Percentiles rank a stretch among this genome's conserved stretches.
phyloP scores from a whole-genome alignment of 2,113 vertebrate species.

The Syngnathus scovelli region DNA sequence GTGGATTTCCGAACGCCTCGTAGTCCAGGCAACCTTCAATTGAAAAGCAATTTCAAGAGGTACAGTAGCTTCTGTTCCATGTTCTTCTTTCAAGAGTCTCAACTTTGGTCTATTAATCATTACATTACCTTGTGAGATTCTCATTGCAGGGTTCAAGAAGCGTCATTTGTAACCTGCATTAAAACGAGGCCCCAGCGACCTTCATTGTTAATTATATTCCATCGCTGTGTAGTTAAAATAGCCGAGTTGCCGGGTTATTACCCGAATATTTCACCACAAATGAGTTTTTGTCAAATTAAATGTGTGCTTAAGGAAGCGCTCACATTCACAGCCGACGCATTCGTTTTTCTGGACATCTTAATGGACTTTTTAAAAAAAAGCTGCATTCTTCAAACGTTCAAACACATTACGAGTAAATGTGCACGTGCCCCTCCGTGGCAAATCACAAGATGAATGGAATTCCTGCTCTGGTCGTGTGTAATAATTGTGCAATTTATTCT shows the following conservation, averaged over 20 bases:
- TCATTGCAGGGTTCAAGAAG: not conserved
- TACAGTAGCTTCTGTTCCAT: no score
- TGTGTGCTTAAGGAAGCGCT: not conserved
- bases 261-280: not conserved
- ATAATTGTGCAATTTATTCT: slow-evolving; percentile 20
- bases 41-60: no score
- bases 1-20: no score
- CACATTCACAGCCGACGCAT: not conserved
- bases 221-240: not conserved
- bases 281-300: not conserved
- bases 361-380: not conserved
- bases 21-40: no score
- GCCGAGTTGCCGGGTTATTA: not conserved
- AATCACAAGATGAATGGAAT: slow-evolving; percentile 2
- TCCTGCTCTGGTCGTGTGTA: not conserved
- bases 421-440: no score
- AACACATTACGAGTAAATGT: not conserved
- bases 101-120: no score
- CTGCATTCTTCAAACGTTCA: not conserved
- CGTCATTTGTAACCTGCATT: not conserved
- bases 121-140: not conserved
- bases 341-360: not conserved
- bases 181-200: not conserved
- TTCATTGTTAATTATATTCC: not conserved
- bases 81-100: no score